Evolutionary conservation across 2,797 vertebrate genomes (phyloP).

Genomic region (Moxostoma hubbsi): DNA sequence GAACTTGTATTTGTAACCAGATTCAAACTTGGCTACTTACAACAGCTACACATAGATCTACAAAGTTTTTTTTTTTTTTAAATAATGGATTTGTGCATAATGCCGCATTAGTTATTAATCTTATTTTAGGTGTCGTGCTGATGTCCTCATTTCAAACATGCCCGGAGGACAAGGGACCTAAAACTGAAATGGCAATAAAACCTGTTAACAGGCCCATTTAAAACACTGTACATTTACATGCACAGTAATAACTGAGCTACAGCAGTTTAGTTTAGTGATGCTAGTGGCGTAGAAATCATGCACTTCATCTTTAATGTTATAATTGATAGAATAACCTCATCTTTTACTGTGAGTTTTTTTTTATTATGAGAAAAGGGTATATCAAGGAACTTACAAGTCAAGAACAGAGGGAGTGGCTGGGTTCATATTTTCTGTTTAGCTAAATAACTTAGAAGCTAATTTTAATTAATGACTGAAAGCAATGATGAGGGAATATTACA

Average conservation of each 20-base stretch:
- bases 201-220: too few species aligned
- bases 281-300: too few species aligned
- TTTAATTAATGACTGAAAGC: background rate
- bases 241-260: too few species aligned
- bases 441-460: background rate
- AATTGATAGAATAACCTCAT: background rate
- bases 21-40: too few species aligned
- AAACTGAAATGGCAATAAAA: too few species aligned
- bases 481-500: slow-evolving; percentile 11
- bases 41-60: too few species aligned
- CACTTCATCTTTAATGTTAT: background rate
- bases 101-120: background rate
- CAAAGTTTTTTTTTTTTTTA: too few species aligned
- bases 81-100: too few species aligned
- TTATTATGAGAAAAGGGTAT: background rate
- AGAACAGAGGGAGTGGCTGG: slow-evolving; percentile 1
- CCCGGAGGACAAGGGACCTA: background rate
- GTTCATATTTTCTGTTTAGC: background rate
- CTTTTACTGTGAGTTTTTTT: background rate
- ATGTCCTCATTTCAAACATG: slow-evolving; percentile 13
- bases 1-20: too few species aligned
- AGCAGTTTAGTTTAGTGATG: too few species aligned
- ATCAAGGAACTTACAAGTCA: background rate
- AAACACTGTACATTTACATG: too few species aligned
- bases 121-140: background rate